These are phyloP conservation scores for Drosophila quasianomalipes DNA, from an alignment of 2,888 invertebrate genomes.

Conservation along the genomic window DNA sequence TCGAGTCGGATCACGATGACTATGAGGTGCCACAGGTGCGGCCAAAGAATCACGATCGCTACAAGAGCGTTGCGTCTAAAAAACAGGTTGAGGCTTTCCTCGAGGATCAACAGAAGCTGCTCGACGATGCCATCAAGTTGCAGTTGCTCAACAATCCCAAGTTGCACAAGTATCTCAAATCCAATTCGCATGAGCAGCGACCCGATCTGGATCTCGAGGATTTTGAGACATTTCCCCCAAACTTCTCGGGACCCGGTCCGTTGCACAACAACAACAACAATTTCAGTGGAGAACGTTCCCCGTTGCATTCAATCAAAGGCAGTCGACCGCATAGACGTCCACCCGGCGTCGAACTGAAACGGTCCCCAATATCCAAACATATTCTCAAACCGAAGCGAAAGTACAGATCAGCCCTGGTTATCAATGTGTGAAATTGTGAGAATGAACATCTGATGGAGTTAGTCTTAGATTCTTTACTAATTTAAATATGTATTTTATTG, in stretches of 20 bases:
- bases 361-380: slow-evolving; percentile 65
- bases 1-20: slow-evolving; percentile 78
- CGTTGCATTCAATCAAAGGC: slow-evolving; percentile 44
- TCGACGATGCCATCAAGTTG: slow-evolving; percentile 81
- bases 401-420: slow-evolving; percentile 81
- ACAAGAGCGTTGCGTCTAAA: slow-evolving; percentile 80
- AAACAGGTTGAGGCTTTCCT: slow-evolving; percentile 81
- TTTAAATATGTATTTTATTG: slow-evolving; percentile 50
- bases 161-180: slow-evolving; percentile 75
- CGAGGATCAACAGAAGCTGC: slow-evolving; percentile 81
- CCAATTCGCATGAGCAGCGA: slow-evolving; percentile 69
- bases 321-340: slow-evolving; percentile 73
- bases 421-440: slow-evolving; percentile 67
- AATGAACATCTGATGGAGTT: slow-evolving; percentile 1
- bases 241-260: slow-evolving; percentile 62
- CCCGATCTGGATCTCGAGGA: slow-evolving; percentile 76
- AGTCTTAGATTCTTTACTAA: slow-evolving; percentile 37
- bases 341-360: slow-evolving; percentile 58
- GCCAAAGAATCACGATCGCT: slow-evolving; percentile 71
- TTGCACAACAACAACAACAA: slow-evolving; percentile 46
- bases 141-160: slow-evolving; percentile 81
- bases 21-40: slow-evolving; percentile 62
- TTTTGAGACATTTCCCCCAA: slow-evolving; percentile 75
- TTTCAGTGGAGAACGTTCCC: slow-evolving; percentile 62
- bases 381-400: slow-evolving; percentile 73